Conservation (phyloP, 2,797 vertebrate species). For the Rallus crepitans region DNA sequence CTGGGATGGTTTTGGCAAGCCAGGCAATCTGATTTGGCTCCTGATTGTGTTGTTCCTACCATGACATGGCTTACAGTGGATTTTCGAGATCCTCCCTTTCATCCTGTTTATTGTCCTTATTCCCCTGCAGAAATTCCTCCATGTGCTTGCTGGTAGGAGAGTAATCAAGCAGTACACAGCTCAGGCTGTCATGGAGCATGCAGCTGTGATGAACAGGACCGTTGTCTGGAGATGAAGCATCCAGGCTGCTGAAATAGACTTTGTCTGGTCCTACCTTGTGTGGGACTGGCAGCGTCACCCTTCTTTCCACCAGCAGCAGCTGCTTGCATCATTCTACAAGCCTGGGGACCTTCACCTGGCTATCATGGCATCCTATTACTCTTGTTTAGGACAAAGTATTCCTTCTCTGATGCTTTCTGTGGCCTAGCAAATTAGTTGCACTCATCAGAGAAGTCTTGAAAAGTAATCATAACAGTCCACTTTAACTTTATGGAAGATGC, state of each 20-base stretch:
- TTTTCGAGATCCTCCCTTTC: background rate
- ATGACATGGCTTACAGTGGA: background rate
- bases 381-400: background rate
- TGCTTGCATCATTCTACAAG: fast-evolving
- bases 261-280: fast-evolving
- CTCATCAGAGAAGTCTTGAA: background rate
- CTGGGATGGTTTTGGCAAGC: background rate
- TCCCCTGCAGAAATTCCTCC: background rate
- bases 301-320: background rate
- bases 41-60: background rate
- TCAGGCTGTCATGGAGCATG: fast-evolving
- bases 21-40: fast-evolving
- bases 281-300: background rate
- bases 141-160: background rate
- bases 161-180: fast-evolving
- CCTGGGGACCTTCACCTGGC: fast-evolving
- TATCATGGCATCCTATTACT: fast-evolving
- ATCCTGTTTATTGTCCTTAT: background rate
- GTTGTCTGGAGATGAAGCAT: background rate
- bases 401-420: background rate
- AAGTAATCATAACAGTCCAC: background rate
- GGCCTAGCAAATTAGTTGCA: background rate
- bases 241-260: background rate
- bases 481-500: background rate
- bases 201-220: fast-evolving